phyloP scores from a whole-genome alignment of 2,888 invertebrate species.

The Torymus texanus region DNA sequence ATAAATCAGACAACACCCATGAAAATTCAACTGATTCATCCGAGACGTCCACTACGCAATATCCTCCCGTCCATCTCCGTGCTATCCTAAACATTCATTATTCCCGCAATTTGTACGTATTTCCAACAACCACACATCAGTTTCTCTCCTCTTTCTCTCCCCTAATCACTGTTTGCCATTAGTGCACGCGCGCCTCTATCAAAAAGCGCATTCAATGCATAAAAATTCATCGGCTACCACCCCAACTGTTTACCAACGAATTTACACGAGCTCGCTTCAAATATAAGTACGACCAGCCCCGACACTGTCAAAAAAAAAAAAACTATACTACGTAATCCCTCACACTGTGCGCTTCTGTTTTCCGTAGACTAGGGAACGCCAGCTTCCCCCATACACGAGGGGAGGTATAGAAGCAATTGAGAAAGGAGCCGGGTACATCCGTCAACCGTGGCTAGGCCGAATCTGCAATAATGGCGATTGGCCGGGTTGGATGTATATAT shows the following conservation, averaged over 20 bases:
- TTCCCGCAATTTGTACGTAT: conserved; percentile 27
- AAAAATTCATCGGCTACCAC: conserved; percentile 43
- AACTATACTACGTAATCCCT: conserved; percentile 48
- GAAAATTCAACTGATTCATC: no score
- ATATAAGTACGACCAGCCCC: no score
- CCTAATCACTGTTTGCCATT: conserved; percentile 42
- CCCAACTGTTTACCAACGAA: conserved; percentile 27
- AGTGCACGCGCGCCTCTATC: background rate
- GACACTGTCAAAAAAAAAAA: conserved; percentile 28
- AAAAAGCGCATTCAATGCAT: conserved; percentile 3
- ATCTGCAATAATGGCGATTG: conserved; percentile 56
- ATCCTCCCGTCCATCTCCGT: no score
- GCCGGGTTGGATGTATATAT: conserved; percentile 4
- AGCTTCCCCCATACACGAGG: conserved; percentile 5
- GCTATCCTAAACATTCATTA: conserved; percentile 22
- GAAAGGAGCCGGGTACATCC: conserved; percentile 48
- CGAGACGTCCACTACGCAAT: no score
- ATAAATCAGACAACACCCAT: no score
- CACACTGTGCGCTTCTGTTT: conserved; percentile 44
- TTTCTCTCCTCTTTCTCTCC: background rate
- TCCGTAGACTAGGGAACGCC: conserved; percentile 3
- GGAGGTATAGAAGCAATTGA: conserved; percentile 46
- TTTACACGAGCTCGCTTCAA: conserved; percentile 45
- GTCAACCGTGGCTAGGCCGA: conserved; percentile 51
- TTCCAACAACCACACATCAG: background rate